Evolutionary conservation across 2,797 vertebrate genomes (phyloP).

Genomic region (Bryconaethiops microstoma): DNA sequence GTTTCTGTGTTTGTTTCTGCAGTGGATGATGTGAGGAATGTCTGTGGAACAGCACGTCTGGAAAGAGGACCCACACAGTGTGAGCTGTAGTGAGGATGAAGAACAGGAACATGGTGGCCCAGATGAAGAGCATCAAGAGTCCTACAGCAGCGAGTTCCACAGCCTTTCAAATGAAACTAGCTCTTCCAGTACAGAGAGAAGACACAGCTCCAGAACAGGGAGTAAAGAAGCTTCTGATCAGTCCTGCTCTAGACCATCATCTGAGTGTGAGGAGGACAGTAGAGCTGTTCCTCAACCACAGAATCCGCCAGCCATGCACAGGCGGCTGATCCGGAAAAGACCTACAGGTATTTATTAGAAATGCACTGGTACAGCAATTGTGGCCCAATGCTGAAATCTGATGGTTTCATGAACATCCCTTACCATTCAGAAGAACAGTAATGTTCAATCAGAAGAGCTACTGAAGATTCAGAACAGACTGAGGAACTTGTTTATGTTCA

Average conservation of each 20-base stretch:
- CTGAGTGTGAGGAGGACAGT: slow-evolving; percentile 31
- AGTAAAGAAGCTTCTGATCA: neutral
- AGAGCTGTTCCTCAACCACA: neutral
- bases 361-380: no score
- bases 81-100: neutral
- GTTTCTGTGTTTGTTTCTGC: neutral
- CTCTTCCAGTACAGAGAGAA: slow-evolving; percentile 15
- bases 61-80: neutral
- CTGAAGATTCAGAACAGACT: no score
- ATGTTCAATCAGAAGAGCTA: no score
- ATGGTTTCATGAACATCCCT: no score
- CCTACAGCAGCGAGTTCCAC: neutral
- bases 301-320: neutral
- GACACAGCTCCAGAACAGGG: neutral
- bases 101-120: neutral
- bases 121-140: neutral
- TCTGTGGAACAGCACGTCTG: neutral
- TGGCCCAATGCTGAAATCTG: no score
- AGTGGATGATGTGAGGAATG: neutral
- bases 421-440: no score
- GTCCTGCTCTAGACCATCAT: slow-evolving; percentile 26
- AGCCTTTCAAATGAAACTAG: slow-evolving; percentile 31
- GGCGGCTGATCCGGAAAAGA: neutral
- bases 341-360: neutral
- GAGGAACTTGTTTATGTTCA: no score